Percentiles rank a stretch among this genome's conserved stretches.
phyloP scores from a whole-genome alignment of 1,140 invertebrate genomes.

The Leptinotarsa undecemlineata region DNA sequence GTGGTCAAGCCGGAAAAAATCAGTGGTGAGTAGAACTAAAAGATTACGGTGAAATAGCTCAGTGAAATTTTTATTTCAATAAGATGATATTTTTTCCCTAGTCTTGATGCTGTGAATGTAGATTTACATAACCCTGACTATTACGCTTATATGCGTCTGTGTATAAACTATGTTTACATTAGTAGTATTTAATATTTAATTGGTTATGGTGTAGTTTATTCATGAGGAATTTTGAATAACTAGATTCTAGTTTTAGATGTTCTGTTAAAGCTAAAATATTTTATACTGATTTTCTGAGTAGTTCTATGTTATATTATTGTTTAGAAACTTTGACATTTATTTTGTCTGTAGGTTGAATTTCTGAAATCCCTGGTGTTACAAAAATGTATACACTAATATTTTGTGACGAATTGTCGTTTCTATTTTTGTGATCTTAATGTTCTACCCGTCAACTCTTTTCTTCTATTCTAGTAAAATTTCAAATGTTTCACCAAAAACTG shows the following conservation, averaged over 20 bases:
- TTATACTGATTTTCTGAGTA: background rate
- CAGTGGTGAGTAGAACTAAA: no score
- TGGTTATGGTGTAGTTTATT: constrained; percentile 32
- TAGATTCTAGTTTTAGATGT: constrained; percentile 6
- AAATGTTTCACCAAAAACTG: no score
- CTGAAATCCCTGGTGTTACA: background rate
- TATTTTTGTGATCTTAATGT: no score
- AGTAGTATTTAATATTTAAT: constrained; percentile 37
- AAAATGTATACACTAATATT: no score
- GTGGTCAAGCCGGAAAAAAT: no score
- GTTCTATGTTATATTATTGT: background rate
- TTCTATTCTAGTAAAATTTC: no score
- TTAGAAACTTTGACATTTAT: background rate
- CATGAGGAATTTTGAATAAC: constrained; percentile 23
- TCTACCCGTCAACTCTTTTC: no score
- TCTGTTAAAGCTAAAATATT: constrained; percentile 3
- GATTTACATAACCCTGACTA: constrained; percentile 24
- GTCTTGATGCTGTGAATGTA: background rate
- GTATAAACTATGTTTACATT: constrained; percentile 42
- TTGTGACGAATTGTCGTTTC: no score
- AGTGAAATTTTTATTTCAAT: no score
- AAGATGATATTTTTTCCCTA: no score
- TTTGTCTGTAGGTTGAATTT: background rate
- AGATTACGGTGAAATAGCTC: no score
- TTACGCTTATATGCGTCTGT: constrained; percentile 35